Conservation (phyloP, 2,888 invertebrate species). For the Apodemia zela region DNA sequence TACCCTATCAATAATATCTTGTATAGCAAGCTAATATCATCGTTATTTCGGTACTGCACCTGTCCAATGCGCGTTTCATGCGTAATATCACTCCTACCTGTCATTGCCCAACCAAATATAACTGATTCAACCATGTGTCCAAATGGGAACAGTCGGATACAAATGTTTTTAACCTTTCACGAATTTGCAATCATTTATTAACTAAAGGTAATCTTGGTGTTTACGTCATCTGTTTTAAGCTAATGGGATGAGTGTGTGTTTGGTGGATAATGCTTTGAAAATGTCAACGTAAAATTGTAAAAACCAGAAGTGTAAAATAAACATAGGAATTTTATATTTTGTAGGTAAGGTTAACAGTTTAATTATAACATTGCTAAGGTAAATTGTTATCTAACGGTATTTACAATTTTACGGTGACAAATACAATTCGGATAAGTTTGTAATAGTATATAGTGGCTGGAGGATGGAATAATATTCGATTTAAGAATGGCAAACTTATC, state of each 20-base stretch:
- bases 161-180: constrained; percentile 2
- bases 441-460: not conserved
- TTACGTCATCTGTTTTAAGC: constrained; percentile 4
- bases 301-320: no score
- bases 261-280: not conserved
- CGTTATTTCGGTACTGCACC: constrained; percentile 15
- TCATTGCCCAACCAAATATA: constrained; percentile 16
- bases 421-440: constrained; percentile 1
- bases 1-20: constrained; percentile 12
- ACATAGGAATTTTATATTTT: no score
- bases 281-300: no score
- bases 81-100: constrained; percentile 3
- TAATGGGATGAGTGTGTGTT: not conserved
- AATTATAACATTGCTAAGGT: no score
- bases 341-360: no score
- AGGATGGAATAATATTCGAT: not conserved
- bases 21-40: constrained; percentile 11
- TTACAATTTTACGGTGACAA: no score
- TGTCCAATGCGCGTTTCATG: constrained; percentile 9
- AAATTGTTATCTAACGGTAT: no score
- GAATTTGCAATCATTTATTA: constrained; percentile 1
- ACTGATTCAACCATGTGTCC: constrained; percentile 7
- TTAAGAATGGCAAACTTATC: not conserved
- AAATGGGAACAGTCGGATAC: not conserved
- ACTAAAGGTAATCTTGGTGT: not conserved